Percentiles rank a stretch among this genome's conserved stretches.
phyloP scores from a whole-genome alignment of 2,888 invertebrate species.

The Molanna angustata region DNA sequence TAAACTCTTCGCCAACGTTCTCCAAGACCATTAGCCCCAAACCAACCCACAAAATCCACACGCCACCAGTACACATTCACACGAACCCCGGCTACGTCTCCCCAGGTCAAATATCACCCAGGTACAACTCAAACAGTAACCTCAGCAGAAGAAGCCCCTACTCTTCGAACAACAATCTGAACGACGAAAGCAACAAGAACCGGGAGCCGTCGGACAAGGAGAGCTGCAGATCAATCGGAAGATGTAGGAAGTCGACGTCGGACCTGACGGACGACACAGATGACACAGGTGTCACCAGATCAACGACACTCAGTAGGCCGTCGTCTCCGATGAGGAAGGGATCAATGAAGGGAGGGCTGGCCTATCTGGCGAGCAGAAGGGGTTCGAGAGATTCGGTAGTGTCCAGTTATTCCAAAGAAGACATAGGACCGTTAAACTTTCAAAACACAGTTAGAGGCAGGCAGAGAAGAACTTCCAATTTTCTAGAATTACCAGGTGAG shows the following conservation, averaged over 20 bases:
- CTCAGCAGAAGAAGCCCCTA: conserved; percentile 51
- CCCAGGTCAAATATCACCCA: conserved; percentile 48
- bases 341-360: conserved; percentile 66
- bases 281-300: conserved; percentile 58
- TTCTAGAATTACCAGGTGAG: conserved; percentile 80
- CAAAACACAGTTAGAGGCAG: conserved; percentile 73
- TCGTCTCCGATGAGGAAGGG: conserved; percentile 68
- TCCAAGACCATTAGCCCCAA: conserved; percentile 6
- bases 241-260: conserved; percentile 73
- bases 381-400: conserved; percentile 76
- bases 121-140: conserved; percentile 50
- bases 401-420: conserved; percentile 68
- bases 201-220: conserved; percentile 52
- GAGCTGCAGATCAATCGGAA: conserved; percentile 43
- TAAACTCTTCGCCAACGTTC: conserved; percentile 11
- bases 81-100: conserved; percentile 62
- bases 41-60: conserved; percentile 31
- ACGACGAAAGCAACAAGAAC: conserved; percentile 43
- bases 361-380: conserved; percentile 81
- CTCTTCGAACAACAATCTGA: conserved; percentile 49
- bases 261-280: conserved; percentile 67
- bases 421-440: conserved; percentile 77
- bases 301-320: conserved; percentile 60
- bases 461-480: conserved; percentile 81
- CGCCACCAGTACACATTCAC: conserved; percentile 57